Conservation (phyloP, 2,797 vertebrate genomes). For the Cyclopterus lumpus region DNA sequence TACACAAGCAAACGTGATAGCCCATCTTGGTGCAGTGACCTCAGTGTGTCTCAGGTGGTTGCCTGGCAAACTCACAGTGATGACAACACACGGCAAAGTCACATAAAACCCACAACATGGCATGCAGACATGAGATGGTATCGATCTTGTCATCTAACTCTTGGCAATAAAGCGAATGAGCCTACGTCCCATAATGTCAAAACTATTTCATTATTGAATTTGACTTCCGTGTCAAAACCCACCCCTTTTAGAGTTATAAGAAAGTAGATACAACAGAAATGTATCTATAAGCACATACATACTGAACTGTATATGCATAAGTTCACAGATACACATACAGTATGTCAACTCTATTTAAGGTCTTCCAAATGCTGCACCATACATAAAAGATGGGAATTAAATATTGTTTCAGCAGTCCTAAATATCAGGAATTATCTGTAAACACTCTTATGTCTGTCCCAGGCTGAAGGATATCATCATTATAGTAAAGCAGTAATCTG, state of each 20-base stretch:
- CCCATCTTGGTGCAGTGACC: conserved; percentile 8
- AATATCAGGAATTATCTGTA: background rate
- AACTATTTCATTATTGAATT: background rate
- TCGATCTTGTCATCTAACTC: background rate
- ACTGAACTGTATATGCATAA: background rate
- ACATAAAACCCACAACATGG: background rate
- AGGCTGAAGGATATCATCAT: background rate
- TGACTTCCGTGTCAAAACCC: background rate
- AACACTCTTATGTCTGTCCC: background rate
- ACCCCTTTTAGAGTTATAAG: background rate
- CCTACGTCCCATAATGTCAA: background rate
- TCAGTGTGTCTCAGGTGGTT: background rate
- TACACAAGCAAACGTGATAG: conserved; percentile 27
- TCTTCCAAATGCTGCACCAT: background rate
- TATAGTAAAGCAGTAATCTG: conserved; percentile 3
- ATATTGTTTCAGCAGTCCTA: background rate
- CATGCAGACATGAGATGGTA: background rate
- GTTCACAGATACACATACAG: background rate
- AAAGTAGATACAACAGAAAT: background rate
- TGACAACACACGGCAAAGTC: background rate
- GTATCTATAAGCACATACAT: background rate
- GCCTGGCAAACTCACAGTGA: background rate
- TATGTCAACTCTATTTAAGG: background rate
- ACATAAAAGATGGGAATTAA: background rate
- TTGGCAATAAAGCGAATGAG: background rate